Base-by-base conservation (phyloP, 1,140 invertebrate species). In the Scaptodrosophila lebanonensis region DNA sequence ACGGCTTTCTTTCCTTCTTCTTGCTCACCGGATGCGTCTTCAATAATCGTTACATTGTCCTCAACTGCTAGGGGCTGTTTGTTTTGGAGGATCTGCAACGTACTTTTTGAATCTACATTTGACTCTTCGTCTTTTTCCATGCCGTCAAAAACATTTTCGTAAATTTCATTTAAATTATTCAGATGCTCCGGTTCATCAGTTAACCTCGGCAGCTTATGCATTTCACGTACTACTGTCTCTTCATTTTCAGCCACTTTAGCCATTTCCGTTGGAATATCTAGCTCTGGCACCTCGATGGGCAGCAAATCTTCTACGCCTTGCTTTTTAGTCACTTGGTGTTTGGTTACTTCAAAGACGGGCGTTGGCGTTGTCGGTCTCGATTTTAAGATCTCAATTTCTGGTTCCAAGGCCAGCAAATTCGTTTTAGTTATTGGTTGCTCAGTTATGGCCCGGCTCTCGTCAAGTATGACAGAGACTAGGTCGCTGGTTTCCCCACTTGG, bases 261-360 rank as follows among this genome's bases (percentile, higher is more conserved):
- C 8, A 45, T 52, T 20, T 17, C 17, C 1, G 27, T 22, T 15
- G 32, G 18, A 11, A 8, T 20, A 8, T 25, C 33, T 9, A 29
- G 32, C 7, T 65, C 36, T 2, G 58, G 2, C 8, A 42, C 9
- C 18, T 60, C 62, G 16, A 70, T 36, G 6, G 75, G 64, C 4
- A 66, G 33, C 1, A 65, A 33, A 13, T 73, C 56, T 11, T 73
- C 75, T 2, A 77, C 73, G 2, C 73, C 73, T 15, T 77, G 73
- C 15, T 77, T 77, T 15, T 77, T 77, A 20, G 73, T 77, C 27
- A 77, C 73, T 13, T 77, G 73, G 32, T 77, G 73, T 27, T 82
- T 79, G 15, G 60, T 18, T 6, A 48, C 48, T 29, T 82, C 73
- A 8, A 35, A 69, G 9, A n/a, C 38, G 13, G 73, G 56, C 11